phyloP scores from a whole-genome alignment of 2,888 invertebrate species.

The Philaethria dido region DNA sequence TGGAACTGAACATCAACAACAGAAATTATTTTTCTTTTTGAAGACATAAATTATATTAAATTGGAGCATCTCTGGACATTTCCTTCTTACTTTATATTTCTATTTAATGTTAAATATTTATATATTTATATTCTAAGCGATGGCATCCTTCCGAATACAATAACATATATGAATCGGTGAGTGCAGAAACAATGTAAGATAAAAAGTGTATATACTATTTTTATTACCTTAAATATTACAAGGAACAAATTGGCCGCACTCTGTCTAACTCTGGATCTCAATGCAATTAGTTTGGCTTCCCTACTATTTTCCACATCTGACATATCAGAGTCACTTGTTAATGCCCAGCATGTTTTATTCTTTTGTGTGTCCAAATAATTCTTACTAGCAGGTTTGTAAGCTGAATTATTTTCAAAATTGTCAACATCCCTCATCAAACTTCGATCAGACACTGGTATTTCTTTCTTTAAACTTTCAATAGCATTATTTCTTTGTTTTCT shows the following conservation, averaged over 20 bases:
- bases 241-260: slow-evolving; percentile 86
- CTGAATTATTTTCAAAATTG: slow-evolving; percentile 67
- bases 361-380: slow-evolving; percentile 67
- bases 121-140: too few relatives aligned
- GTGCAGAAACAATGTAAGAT: too few relatives aligned
- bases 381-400: slow-evolving; percentile 69
- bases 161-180: too few relatives aligned
- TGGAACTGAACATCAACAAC: too few relatives aligned
- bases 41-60: too few relatives aligned
- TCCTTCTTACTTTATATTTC: too few relatives aligned
- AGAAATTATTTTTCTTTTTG: too few relatives aligned
- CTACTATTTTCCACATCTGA: slow-evolving; percentile 85
- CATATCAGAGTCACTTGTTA: slow-evolving; percentile 87
- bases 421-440: slow-evolving; percentile 74
- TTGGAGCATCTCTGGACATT: too few relatives aligned
- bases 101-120: too few relatives aligned
- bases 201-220: too few relatives aligned
- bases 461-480: slow-evolving; percentile 74
- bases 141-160: too few relatives aligned
- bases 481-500: slow-evolving; percentile 77
- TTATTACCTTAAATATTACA: slow-evolving; percentile 82
- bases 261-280: slow-evolving; percentile 86
- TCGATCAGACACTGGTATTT: slow-evolving; percentile 73
- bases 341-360: slow-evolving; percentile 60
- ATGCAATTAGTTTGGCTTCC: slow-evolving; percentile 74